Conservation (phyloP, 2,888 invertebrate species). For the Eupithecia subfuscata region DNA sequence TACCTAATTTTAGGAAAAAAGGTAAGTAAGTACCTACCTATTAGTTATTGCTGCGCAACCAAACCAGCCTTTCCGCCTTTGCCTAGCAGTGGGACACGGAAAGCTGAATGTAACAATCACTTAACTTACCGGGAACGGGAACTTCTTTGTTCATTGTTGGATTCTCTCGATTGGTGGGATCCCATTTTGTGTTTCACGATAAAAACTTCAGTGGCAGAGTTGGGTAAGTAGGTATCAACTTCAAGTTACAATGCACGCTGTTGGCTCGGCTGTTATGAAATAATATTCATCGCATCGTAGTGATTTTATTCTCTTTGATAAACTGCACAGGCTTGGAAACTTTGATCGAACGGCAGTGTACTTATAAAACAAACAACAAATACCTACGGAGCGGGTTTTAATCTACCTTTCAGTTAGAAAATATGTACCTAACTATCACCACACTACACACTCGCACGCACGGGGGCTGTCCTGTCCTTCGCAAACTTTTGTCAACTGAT, state of each 20-base stretch:
- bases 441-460: neutral
- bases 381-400: neutral
- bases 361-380: neutral
- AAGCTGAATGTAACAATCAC: neutral
- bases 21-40: too few relatives aligned
- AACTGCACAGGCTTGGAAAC: neutral
- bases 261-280: neutral
- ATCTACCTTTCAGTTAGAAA: neutral
- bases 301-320: neutral
- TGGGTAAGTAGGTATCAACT: neutral
- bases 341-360: neutral
- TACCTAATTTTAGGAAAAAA: too few relatives aligned
- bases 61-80: too few relatives aligned
- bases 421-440: neutral
- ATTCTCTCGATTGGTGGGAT: slow-evolving; percentile 22
- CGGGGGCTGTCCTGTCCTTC: neutral
- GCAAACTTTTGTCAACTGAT: too few relatives aligned
- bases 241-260: neutral
- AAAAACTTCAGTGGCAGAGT: neutral
- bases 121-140: slow-evolving; percentile 18
- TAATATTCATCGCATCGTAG: neutral
- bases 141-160: slow-evolving; percentile 15
- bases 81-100: neutral
- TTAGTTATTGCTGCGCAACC: too few relatives aligned
- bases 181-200: slow-evolving; percentile 27